phyloP scores from a whole-genome alignment of 1,140 invertebrate genomes.

The Drepana arcuata region DNA sequence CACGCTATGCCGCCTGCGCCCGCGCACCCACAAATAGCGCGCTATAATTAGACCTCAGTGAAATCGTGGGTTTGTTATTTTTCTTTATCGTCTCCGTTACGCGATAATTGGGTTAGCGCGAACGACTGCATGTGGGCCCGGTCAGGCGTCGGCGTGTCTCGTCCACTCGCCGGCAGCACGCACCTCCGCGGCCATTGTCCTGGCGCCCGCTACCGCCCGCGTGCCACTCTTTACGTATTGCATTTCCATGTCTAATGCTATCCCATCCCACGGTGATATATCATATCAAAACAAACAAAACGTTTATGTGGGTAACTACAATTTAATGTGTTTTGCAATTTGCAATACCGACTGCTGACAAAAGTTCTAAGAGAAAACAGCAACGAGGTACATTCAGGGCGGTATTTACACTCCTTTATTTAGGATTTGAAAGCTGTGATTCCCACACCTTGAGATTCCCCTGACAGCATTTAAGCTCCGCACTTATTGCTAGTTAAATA shows the following conservation, averaged over 20 bases:
- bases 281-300: not conserved
- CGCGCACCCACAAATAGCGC: conserved; percentile 67
- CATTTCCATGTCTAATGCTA: not conserved
- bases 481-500: too few species aligned
- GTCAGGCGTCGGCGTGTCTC: conserved; percentile 63
- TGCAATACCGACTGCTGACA: too few species aligned
- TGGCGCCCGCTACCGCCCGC: conserved; percentile 6
- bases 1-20: conserved; percentile 63
- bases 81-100: conserved; percentile 69
- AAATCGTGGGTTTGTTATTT: conserved; percentile 72
- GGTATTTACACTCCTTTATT: too few species aligned
- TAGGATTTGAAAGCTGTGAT: too few species aligned
- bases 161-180: conserved; percentile 14
- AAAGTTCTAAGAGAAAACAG: too few species aligned
- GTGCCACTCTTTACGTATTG: not conserved
- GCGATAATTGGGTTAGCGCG: conserved; percentile 67
- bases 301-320: not conserved
- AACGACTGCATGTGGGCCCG: conserved; percentile 58
- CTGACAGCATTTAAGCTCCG: too few species aligned
- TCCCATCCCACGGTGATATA: not conserved
- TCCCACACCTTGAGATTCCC: too few species aligned
- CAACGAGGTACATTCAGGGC: too few species aligned
- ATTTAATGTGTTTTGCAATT: not conserved
- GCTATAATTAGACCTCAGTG: conserved; percentile 67
- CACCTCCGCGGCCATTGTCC: conserved; percentile 23